phyloP scores from a whole-genome alignment of 2,888 invertebrate genomes.

The Drosophila monieri region DNA sequence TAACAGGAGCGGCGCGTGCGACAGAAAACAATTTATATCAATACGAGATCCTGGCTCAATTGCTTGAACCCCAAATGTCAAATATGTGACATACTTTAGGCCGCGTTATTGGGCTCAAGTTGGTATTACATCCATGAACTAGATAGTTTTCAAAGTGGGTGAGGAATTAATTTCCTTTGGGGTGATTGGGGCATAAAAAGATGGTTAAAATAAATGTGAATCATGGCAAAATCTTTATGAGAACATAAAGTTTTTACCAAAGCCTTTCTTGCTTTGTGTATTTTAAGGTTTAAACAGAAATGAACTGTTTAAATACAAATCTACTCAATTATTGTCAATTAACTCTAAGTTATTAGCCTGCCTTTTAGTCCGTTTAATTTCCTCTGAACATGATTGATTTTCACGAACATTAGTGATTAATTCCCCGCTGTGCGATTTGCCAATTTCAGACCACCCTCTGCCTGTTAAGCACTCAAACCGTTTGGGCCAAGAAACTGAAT shows the following conservation, averaged over 20 bases:
- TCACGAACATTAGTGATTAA: background rate
- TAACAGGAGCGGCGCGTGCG: conserved; percentile 51
- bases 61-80: conserved; percentile 16
- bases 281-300: too few relatives aligned
- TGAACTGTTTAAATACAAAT: too few relatives aligned
- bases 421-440: background rate
- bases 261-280: too few relatives aligned
- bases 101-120: conserved; percentile 1
- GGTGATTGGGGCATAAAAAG: too few relatives aligned
- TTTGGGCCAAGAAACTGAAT: conserved; percentile 81
- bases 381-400: background rate
- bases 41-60: conserved; percentile 20
- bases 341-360: too few relatives aligned
- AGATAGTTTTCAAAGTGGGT: background rate
- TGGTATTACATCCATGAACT: background rate
- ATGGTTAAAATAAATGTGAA: too few relatives aligned
- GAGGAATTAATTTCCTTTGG: background rate
- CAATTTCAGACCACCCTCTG: conserved; percentile 63
- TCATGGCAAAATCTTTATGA: too few relatives aligned
- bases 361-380: background rate
- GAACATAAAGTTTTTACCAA: too few relatives aligned
- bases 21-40: conserved; percentile 39
- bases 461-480: conserved; percentile 68
- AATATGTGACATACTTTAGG: conserved; percentile 17
- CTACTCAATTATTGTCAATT: too few relatives aligned